Conservation (phyloP, 1,140 invertebrate genomes). For the Melanaphis sacchari region DNA sequence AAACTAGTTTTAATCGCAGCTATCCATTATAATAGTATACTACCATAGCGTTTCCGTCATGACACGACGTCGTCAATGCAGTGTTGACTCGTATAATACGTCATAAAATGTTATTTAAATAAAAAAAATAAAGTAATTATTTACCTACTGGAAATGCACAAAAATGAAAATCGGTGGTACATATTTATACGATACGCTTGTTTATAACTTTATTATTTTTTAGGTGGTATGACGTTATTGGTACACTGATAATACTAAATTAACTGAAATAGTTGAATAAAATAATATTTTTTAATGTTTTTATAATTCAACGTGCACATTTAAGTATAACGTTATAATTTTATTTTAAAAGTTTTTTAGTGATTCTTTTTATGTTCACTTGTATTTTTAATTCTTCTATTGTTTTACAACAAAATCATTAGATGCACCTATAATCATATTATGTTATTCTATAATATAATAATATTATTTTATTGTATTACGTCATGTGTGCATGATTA, state of each 20-base stretch:
- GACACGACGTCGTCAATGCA: background rate
- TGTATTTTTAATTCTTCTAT: too few species aligned
- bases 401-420: too few species aligned
- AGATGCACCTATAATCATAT: too few species aligned
- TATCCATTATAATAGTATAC: background rate
- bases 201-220: background rate
- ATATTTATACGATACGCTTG: background rate
- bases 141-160: background rate
- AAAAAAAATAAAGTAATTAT: background rate
- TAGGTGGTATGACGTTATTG: background rate
- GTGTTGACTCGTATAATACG: background rate
- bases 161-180: background rate
- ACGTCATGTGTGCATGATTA: background rate
- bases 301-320: too few species aligned
- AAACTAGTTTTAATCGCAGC: background rate
- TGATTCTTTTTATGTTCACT: too few species aligned
- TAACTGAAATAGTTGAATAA: too few species aligned
- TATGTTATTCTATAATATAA: too few species aligned
- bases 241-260: too few species aligned
- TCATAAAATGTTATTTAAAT: background rate
- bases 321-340: too few species aligned
- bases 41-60: background rate
- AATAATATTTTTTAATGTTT: too few species aligned
- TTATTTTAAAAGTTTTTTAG: too few species aligned
- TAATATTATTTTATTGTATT: background rate